Conservation (phyloP, 2,113 vertebrate genomes). For the Myxocyprinus asiaticus region DNA sequence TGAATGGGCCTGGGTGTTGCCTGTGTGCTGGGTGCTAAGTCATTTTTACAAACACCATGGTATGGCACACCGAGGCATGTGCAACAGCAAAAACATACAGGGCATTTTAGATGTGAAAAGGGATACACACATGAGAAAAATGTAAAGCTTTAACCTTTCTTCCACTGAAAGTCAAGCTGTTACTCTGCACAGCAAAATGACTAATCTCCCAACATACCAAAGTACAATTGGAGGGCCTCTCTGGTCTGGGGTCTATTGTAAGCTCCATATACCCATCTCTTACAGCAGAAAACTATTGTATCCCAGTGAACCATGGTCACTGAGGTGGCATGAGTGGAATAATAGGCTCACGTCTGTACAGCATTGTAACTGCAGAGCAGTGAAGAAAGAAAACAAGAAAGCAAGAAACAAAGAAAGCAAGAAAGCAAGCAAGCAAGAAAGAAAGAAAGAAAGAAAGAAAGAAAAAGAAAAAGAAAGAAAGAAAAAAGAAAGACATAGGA, state of each 20-base stretch:
- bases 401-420: not conserved
- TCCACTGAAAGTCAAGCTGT: constrained; percentile 55
- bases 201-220: constrained; percentile 51
- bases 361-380: not conserved
- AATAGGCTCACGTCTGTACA: constrained; percentile 32
- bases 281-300: no score
- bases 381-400: not conserved
- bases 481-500: not conserved
- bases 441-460: not conserved
- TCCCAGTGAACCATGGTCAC: no score
- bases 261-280: constrained; percentile 29
- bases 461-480: not conserved
- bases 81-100: constrained; percentile 25
- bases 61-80: constrained; percentile 14
- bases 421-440: no score
- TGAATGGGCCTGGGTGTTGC: constrained; percentile 19
- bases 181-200: constrained; percentile 42
- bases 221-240: constrained; percentile 50
- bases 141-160: constrained; percentile 33
- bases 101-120: constrained; percentile 23
- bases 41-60: constrained; percentile 28
- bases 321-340: not conserved
- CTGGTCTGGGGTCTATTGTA: constrained; percentile 47
- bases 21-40: not conserved
- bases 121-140: constrained; percentile 18